phyloP scores from a whole-genome alignment of 1,140 invertebrate species.

The Eufriesea mexicana region DNA sequence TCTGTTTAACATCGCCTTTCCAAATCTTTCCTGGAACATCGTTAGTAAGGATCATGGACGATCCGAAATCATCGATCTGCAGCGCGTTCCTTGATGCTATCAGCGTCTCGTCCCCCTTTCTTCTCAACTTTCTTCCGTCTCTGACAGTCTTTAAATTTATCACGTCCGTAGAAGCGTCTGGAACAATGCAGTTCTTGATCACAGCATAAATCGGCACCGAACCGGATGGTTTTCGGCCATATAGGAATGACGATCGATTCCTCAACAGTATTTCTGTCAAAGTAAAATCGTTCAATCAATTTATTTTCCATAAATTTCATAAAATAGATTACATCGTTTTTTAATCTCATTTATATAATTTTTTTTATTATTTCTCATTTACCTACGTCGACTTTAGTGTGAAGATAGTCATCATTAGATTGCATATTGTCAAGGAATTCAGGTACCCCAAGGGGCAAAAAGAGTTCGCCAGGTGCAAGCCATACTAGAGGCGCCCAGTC shows the following conservation, averaged over 20 bases:
- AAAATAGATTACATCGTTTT: not conserved
- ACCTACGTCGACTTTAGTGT: constrained; percentile 83
- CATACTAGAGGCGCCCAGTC: constrained; percentile 86
- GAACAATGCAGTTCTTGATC: constrained; percentile 78
- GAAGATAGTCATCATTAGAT: constrained; percentile 80
- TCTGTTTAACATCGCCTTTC: not conserved
- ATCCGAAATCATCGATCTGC: constrained; percentile 8
- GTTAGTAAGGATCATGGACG: constrained; percentile 26
- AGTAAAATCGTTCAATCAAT: not conserved
- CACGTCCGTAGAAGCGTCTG: constrained; percentile 1
- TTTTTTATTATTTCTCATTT: constrained; percentile 36
- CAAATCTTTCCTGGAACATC: constrained; percentile 6
- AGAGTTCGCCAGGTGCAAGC: constrained; percentile 85
- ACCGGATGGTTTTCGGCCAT: constrained; percentile 84
- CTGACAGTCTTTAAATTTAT: not conserved
- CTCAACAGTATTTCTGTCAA: constrained; percentile 79
- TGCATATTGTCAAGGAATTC: constrained; percentile 85
- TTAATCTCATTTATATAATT: not conserved
- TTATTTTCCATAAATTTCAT: not conserved
- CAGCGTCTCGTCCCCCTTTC: not conserved
- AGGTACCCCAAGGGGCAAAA: constrained; percentile 84
- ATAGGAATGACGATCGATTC: constrained; percentile 84
- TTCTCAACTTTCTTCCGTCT: not conserved
- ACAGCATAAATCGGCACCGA: constrained; percentile 85
- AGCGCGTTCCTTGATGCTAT: not conserved